Percentiles rank a stretch among this genome's conserved stretches.
phyloP scores from a whole-genome alignment of 2,113 vertebrate species.

The Podocnemis expansa region DNA sequence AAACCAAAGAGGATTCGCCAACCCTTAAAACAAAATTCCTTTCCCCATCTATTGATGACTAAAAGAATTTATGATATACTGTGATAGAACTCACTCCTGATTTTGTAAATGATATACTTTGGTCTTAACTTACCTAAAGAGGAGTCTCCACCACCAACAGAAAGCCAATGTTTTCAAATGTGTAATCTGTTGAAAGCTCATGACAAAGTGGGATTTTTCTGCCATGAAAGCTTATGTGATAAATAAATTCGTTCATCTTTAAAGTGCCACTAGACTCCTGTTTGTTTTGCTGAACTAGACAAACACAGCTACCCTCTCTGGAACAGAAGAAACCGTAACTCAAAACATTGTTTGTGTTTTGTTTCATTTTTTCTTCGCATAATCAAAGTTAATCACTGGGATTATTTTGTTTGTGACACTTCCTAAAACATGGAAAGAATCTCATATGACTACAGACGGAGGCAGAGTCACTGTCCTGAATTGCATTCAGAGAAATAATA shows the following conservation, averaged over 20 bases:
- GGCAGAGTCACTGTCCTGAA: no score
- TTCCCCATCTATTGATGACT: background rate
- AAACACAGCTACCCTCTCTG: no score
- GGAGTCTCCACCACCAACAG: background rate
- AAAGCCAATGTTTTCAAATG: no score
- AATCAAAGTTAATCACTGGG: background rate
- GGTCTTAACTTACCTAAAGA: background rate
- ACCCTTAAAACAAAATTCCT: background rate
- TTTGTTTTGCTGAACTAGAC: no score
- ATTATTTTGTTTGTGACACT: background rate
- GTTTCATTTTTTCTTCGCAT: background rate
- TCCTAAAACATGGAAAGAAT: no score
- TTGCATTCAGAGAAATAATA: no score
- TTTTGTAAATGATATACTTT: background rate
- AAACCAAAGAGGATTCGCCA: slow-evolving; percentile 20
- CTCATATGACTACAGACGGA: no score
- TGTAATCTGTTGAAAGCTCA: background rate
- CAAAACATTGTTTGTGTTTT: background rate
- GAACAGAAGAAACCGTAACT: background rate
- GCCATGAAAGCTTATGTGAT: no score
- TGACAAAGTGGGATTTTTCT: background rate
- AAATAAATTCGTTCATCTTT: no score
- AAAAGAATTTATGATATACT: background rate
- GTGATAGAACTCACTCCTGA: background rate
- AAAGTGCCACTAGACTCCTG: no score